Evolutionary conservation across 2,888 invertebrate species (phyloP).

Genomic region (Cremastinae sp.): DNA sequence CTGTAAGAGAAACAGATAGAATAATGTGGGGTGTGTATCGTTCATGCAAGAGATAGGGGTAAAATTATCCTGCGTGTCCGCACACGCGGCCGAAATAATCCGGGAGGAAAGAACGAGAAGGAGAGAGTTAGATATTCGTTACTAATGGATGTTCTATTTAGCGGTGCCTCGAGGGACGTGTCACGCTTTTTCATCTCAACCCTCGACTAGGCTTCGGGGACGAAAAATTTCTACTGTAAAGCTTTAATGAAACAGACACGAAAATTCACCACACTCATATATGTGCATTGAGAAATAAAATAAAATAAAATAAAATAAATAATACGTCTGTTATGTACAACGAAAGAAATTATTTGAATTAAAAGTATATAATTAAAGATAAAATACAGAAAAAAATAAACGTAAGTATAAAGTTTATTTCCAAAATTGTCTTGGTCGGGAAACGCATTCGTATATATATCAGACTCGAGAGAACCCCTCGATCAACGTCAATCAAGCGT

Average conservation of each 20-base stretch:
- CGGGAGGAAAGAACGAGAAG: neutral
- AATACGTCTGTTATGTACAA: too few relatives aligned
- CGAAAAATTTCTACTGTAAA: too few relatives aligned
- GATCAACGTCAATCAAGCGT: constrained; percentile 79
- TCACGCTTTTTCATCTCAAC: constrained; percentile 70
- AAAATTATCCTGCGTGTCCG: constrained; percentile 56
- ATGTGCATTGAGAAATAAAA: constrained; percentile 7
- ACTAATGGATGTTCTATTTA: constrained; percentile 78
- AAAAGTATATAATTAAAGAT: too few relatives aligned
- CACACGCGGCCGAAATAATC: constrained; percentile 41
- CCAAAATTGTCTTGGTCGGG: constrained; percentile 60
- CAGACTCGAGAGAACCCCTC: constrained; percentile 67
- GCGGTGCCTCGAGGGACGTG: constrained; percentile 74
- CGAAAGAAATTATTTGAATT: too few relatives aligned
- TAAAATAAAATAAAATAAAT: neutral
- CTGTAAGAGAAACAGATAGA: constrained; percentile 26
- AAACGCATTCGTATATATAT: constrained; percentile 52
- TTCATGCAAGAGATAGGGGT: constrained; percentile 45
- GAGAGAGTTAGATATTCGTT: constrained; percentile 71
- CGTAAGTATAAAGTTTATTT: constrained; percentile 46
- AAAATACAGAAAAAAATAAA: too few relatives aligned
- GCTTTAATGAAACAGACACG: constrained; percentile 36
- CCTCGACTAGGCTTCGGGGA: neutral
- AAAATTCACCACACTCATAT: constrained; percentile 29
- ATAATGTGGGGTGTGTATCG: constrained; percentile 18